A percentile compares a stretch with the other conserved stretches of the same genome.
Evolutionary conservation across 2,797 vertebrate genomes (phyloP).

Genomic region (Liasis olivaceus): DNA sequence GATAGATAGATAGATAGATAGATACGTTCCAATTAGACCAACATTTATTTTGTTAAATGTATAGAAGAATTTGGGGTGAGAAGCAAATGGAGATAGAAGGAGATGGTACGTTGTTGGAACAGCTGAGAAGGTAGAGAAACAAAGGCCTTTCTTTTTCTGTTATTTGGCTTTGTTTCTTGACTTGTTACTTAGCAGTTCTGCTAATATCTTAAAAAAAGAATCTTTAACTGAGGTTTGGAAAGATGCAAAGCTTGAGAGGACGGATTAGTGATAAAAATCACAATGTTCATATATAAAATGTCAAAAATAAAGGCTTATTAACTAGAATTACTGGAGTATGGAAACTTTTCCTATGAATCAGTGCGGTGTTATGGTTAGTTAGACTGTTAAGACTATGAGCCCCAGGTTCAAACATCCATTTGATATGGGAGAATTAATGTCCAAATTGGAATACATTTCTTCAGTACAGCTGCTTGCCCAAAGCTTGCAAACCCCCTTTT

Average conservation of each 20-base stretch:
- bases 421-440: neutral
- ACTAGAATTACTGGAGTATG: neutral
- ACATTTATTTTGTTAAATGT: neutral
- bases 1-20: no score
- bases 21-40: neutral
- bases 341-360: neutral
- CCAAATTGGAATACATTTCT: neutral
- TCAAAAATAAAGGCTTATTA: neutral
- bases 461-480: neutral
- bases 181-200: neutral
- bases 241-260: neutral
- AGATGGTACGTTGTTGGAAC: neutral
- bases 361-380: neutral
- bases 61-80: neutral
- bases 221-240: neutral
- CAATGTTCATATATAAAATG: neutral
- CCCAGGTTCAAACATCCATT: neutral
- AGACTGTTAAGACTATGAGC: neutral
- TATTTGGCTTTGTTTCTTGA: neutral
- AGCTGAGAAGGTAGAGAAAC: neutral
- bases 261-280: neutral
- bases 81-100: neutral
- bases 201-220: neutral
- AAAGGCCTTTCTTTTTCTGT: neutral
- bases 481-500: neutral